phyloP scores from a whole-genome alignment of 1,140 invertebrate species.

The Leptinotarsa defecta region DNA sequence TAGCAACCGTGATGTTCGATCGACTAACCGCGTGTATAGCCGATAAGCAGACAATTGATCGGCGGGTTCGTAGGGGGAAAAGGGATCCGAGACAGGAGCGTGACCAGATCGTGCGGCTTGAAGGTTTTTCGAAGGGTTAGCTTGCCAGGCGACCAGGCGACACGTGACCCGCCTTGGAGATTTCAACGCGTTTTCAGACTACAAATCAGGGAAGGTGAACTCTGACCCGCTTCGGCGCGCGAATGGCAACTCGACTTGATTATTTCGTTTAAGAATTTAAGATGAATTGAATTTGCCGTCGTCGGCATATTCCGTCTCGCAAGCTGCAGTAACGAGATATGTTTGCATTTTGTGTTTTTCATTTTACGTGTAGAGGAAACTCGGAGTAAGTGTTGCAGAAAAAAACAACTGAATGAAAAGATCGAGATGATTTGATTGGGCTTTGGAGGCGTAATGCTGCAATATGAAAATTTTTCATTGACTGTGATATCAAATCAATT shows the following conservation, averaged over 20 bases:
- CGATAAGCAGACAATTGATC: too few species aligned
- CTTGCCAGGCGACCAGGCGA: background rate
- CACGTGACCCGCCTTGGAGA: background rate
- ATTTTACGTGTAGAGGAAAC: background rate
- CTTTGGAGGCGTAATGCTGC: too few species aligned
- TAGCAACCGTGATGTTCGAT: too few species aligned
- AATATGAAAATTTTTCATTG: too few species aligned
- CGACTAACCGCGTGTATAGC: too few species aligned
- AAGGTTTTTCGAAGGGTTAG: conserved; percentile 3
- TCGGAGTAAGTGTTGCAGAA: background rate
- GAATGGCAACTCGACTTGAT: background rate
- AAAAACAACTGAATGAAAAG: background rate
- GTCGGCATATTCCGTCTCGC: background rate
- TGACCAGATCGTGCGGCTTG: conserved; percentile 7
- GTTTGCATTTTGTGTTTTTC: conserved; percentile 1
- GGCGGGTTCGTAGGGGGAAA: background rate
- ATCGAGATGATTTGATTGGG: too few species aligned
- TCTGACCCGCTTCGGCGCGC: background rate
- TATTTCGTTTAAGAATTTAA: conserved; percentile 4
- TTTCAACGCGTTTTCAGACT: background rate
- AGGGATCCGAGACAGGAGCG: background rate
- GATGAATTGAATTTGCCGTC: background rate
- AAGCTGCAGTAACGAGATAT: background rate
- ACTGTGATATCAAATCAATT: too few species aligned
- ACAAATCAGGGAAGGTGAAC: conserved; percentile 4